phyloP scores from a whole-genome alignment of 2,797 vertebrate genomes.

The Galaxias olidus region DNA sequence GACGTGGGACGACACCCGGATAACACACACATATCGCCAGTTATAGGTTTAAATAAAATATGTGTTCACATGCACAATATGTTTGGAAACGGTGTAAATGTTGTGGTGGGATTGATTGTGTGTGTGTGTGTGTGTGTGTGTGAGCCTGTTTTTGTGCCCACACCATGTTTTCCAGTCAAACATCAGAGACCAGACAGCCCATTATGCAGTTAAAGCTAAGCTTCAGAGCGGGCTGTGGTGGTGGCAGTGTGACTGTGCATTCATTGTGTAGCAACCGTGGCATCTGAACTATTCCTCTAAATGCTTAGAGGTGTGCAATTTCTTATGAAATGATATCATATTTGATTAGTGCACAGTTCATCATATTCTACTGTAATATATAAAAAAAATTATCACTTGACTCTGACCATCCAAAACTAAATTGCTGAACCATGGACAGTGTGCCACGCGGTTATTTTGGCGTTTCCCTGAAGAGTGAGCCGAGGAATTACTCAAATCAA shows the following conservation, averaged over 20 bases:
- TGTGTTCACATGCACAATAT: neutral
- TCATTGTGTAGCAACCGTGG: conserved; percentile 54
- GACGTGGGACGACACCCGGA: too few relatives aligned
- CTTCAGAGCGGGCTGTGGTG: conserved; percentile 63
- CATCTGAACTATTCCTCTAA: too few relatives aligned
- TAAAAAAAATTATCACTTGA: neutral
- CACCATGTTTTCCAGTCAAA: conserved; percentile 24
- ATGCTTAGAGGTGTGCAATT: too few relatives aligned
- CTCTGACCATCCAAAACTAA: neutral
- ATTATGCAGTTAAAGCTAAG: conserved; percentile 68
- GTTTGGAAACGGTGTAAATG: neutral
- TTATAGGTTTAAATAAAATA: conserved; percentile 7
- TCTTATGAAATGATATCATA: too few relatives aligned
- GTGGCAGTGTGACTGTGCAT: conserved; percentile 72
- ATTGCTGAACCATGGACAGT: neutral
- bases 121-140: neutral
- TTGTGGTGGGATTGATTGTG: neutral
- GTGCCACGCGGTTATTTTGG: neutral
- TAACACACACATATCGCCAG: neutral
- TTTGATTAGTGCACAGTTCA: too few relatives aligned
- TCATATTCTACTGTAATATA: neutral
- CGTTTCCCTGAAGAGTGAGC: neutral
- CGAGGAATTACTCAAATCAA: neutral
- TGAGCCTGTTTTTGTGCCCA: conserved; percentile 10
- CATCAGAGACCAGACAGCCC: conserved; percentile 60